phyloP scores from a whole-genome alignment of 1,140 invertebrate genomes.

The Ectropis grisescens region DNA sequence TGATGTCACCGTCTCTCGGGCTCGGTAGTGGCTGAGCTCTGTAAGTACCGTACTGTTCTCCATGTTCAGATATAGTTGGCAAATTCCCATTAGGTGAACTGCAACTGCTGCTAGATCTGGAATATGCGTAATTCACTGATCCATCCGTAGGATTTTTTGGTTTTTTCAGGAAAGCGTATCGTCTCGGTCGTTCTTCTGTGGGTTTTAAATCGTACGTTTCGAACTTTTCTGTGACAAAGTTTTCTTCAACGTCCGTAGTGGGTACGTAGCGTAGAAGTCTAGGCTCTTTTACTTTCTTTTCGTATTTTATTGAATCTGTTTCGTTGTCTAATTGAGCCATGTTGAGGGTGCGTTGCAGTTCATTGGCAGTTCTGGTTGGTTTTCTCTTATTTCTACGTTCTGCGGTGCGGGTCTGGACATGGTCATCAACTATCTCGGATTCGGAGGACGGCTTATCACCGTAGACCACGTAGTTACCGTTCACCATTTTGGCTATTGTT shows the following conservation, averaged over 20 bases:
- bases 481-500: slow-evolving; percentile 61
- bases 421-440: slow-evolving; percentile 51
- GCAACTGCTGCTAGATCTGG: slow-evolving; percentile 51
- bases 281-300: slow-evolving; percentile 55
- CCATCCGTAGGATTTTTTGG: slow-evolving; percentile 53
- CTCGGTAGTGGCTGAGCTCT: slow-evolving; percentile 27
- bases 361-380: slow-evolving; percentile 36
- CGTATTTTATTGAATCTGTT: slow-evolving; percentile 56
- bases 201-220: slow-evolving; percentile 52
- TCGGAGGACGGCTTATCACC: slow-evolving; percentile 53
- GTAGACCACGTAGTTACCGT: slow-evolving; percentile 57
- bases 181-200: slow-evolving; percentile 35
- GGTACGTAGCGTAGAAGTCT: slow-evolving; percentile 51
- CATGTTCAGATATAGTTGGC: slow-evolving; percentile 55
- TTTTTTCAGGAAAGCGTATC: slow-evolving; percentile 53
- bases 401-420: slow-evolving; percentile 45
- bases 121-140: slow-evolving; percentile 56
- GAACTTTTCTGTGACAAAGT: slow-evolving; percentile 47
- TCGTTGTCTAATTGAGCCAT: slow-evolving; percentile 50
- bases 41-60: slow-evolving; percentile 46
- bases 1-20: slow-evolving; percentile 20
- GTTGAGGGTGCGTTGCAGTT: slow-evolving; percentile 35
- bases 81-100: slow-evolving; percentile 50
- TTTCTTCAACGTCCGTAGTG: slow-evolving; percentile 45
- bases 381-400: slow-evolving; percentile 45